Base-by-base conservation (phyloP, 2,113 vertebrate species). In the Notechis scutatus region DNA sequence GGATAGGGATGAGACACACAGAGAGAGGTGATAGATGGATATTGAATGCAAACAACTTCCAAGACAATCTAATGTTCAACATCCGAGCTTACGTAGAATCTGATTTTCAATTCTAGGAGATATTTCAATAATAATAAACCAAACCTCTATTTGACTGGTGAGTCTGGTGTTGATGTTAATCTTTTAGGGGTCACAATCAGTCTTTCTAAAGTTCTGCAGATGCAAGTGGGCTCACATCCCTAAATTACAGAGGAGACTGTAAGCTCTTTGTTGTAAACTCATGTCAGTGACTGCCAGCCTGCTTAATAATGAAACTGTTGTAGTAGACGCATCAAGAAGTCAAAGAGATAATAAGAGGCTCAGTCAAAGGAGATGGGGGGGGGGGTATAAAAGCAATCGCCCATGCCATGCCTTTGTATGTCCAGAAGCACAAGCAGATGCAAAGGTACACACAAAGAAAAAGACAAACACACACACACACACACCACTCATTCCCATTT, bases 281-380 rank as follows among this genome's bases (percentile, higher is more conserved):
- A 89, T 29, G 95, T 29, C 93, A 89, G 90, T 95, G 92, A 91
- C 81, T 95, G 89, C 91, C 90, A 94, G 14, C 42, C 88, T 94
- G 92, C 64, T 94, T 85, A 85, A 85, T 26, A 57, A 64, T 39
- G 55, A 26, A 61, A 45, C 86, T 18, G 39, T 61, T 90, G 1
- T 5, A 55, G 0, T 0, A 64, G 94, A 52, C 18, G 4, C 91
- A 92, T 94, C 90, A 34, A 87, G 91, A 87, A 92, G 42, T 45
- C 87, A 39, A 29, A 47, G 81, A 59, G 39, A 87, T 59, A 6
- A 50, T 52, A 29, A 87, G 14, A 52, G 29, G 85, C 29, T 39
- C n/a, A 54, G 1, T 54, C 21, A 8, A 39, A 91, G 54, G 81
- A n/a, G n/a, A 39, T 42, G 5, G 5, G 92, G 93, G 94, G 5